Evolutionary conservation across 2,113 vertebrate species (phyloP).

Genomic region (Thamnophis sirtalis): DNA sequence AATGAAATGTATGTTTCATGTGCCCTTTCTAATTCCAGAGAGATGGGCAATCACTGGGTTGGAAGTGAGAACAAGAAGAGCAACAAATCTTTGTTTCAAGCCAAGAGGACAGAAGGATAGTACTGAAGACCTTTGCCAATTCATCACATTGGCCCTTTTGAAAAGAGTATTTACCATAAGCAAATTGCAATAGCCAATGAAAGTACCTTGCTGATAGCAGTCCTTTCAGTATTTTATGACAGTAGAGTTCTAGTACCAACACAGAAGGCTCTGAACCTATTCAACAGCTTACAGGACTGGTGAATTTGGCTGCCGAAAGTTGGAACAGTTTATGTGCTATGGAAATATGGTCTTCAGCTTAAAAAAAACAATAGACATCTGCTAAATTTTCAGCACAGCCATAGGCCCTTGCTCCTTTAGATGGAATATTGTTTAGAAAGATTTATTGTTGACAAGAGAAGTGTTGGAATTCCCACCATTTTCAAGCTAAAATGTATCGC

Average conservation of each 20-base stretch:
- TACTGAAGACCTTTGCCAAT: not conserved
- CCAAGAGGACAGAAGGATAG: conserved; percentile 1
- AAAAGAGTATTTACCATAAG: not conserved
- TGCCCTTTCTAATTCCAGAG: conserved; percentile 4
- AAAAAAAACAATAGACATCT: not conserved
- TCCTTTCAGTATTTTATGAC: not conserved
- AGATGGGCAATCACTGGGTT: not conserved
- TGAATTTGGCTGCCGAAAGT: not conserved
- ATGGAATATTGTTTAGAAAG: not conserved
- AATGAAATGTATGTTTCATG: not conserved
- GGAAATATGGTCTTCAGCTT: not conserved
- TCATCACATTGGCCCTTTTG: conserved; percentile 5
- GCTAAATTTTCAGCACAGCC: not conserved
- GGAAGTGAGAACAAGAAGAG: not conserved
- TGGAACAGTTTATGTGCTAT: not conserved
- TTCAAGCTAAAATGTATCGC: not conserved
- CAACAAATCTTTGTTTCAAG: not conserved
- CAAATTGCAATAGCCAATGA: not conserved
- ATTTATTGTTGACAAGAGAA: not conserved
- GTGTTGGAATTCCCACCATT: too few relatives aligned
- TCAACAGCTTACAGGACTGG: not conserved
- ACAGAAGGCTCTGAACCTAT: not conserved
- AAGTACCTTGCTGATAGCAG: not conserved
- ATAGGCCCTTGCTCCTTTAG: not conserved
- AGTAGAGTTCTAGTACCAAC: not conserved